Conservation (phyloP, 2,888 invertebrate species). For the Lampropteryx suffumata region DNA sequence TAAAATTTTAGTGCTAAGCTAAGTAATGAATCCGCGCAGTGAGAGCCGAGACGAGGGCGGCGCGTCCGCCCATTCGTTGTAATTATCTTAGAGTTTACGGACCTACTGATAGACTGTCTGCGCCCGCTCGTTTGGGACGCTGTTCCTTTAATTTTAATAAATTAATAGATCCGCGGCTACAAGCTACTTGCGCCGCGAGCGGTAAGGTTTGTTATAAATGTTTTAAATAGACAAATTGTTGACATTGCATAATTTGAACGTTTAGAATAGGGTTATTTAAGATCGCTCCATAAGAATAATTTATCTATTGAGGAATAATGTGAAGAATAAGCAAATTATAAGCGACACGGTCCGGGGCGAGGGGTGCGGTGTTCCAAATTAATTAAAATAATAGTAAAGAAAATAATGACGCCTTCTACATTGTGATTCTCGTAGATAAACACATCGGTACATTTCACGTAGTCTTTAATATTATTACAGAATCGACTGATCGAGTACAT, state of each 20-base stretch:
- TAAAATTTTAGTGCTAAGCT: conserved; percentile 83
- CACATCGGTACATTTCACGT: conserved; percentile 73
- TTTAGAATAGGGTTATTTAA: conserved; percentile 82
- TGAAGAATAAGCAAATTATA: conserved; percentile 73
- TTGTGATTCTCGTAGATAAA: conserved; percentile 77
- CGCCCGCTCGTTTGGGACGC: conserved; percentile 39
- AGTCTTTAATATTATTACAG: conserved; percentile 67
- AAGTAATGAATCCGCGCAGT: conserved; percentile 63
- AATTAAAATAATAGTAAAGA: conserved; percentile 60
- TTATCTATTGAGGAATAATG: conserved; percentile 75
- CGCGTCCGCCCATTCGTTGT: conserved; percentile 53
- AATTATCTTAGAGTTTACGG: conserved; percentile 69
- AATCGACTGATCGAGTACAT: conserved; percentile 69
- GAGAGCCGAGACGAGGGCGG: conserved; percentile 39
- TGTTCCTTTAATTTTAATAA: conserved; percentile 64
- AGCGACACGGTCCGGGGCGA: conserved; percentile 70
- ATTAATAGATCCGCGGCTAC: conserved; percentile 47
- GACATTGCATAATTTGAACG: conserved; percentile 80
- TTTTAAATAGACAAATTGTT: conserved; percentile 78
- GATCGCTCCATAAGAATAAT: conserved; percentile 82
- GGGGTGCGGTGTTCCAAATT: conserved; percentile 74
- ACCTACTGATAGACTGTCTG: conserved; percentile 59
- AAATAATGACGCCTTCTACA: conserved; percentile 66
- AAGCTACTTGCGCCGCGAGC: conserved; percentile 40
- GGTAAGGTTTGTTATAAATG: conserved; percentile 74